Evolutionary conservation across 2,888 invertebrate genomes (phyloP), one percentile per base, ranked within the genome.

Genomic region (Anaspis maculata): DNA sequence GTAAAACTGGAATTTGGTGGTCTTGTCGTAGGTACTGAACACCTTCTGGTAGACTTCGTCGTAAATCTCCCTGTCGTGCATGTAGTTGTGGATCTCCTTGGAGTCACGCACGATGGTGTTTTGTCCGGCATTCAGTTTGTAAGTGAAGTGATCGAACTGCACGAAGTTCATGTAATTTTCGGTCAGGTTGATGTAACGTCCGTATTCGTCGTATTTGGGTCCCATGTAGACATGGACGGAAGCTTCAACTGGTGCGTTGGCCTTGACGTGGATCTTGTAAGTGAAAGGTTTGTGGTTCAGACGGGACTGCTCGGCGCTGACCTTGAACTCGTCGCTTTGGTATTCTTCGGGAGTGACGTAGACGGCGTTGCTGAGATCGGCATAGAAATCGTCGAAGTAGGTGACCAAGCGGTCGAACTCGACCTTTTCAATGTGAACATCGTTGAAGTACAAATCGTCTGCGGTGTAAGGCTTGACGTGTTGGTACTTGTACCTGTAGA

Each of bases 31-130:
- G 4, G 36, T 77, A 70, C 13, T 68, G 43, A 77, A 71, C 13
- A 83, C 64, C 49, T 73, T 72, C 50, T 76, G 74, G 69, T 73
- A 73, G 35, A 83, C 64, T 44, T 78, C 73, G 12, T 72, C 71
- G 52, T 76, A 76, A 52, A 76, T 72, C 21, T 77, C 73, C 38
- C 73, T 72, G 59, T 86, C 83, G 31, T 72, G 68, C 29, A 71
- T 68, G 39, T 74, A 72, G 56, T 74, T 75, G 53, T 71, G 69
- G 66, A 77, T 78, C 30, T 84, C 77, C 22, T 70, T 57, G 27
- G 83, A 82, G 60, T 71, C 73, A 45, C 84, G 78, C 13, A 73
- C 68, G 49, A 86, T 72, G 11, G 68, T 69, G 59, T 83, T 86
- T 49, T 70, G 64, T 13, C 85, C 86, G 40, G 69, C 66, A 13